Conservation (phyloP, 2,113 vertebrate species). For the Anoura caudifer region DNA sequence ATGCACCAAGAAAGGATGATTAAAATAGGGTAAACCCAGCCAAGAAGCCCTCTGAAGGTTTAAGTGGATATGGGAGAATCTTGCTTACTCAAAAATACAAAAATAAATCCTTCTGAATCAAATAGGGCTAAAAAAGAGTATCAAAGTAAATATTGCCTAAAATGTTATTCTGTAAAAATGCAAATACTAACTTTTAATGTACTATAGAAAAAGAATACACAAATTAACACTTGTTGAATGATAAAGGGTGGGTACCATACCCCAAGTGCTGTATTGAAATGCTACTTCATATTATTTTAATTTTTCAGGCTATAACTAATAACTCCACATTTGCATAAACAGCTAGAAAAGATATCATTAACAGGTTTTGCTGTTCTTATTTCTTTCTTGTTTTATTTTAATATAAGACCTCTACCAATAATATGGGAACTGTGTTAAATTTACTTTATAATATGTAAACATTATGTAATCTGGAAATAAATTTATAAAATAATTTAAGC, state of each 20-base stretch:
- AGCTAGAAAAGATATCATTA: neutral
- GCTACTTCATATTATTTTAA: conserved; percentile 21
- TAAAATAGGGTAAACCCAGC: conserved; percentile 12
- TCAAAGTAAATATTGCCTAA: conserved; percentile 49
- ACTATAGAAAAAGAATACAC: neutral
- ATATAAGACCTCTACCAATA: neutral
- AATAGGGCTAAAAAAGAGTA: conserved; percentile 29
- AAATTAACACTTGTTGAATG: conserved; percentile 43
- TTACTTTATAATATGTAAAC: neutral
- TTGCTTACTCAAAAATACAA: conserved; percentile 31
- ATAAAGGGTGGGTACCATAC: neutral
- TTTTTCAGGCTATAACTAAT: neutral
- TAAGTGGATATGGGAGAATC: conserved; percentile 20
- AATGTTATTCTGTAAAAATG: conserved; percentile 39
- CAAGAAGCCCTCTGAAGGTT: conserved; percentile 27
- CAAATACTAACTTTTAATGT: conserved; percentile 37
- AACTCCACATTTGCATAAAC: conserved; percentile 19
- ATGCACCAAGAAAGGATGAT: conserved; percentile 39
- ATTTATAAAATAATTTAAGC: conserved; percentile 24
- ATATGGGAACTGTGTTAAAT: conserved; percentile 10
- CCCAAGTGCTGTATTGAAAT: neutral
- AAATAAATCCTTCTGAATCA: neutral
- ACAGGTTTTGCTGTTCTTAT: neutral
- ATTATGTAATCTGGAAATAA: conserved; percentile 33
- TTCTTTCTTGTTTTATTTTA: conserved; percentile 10